These are phyloP conservation scores for Nycticryphes semicollaris DNA, from an alignment of 2,113 vertebrate genomes.

Conservation along the genomic window DNA sequence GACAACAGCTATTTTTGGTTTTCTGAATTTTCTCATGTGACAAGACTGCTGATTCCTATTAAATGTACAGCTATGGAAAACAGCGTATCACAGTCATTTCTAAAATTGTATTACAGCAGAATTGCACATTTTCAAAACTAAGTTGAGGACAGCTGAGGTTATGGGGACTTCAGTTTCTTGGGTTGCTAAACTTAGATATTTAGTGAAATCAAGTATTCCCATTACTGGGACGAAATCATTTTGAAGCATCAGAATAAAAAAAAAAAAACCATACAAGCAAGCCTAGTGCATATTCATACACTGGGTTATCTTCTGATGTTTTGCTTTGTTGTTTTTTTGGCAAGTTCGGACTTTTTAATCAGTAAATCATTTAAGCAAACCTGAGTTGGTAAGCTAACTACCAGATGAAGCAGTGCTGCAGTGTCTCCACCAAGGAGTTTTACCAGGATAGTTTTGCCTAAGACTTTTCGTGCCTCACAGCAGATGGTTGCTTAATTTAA, in stretches of 20 bases:
- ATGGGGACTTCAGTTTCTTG: background rate
- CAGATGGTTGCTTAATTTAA: background rate
- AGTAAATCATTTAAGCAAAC: background rate
- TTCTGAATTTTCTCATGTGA: background rate
- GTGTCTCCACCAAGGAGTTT: background rate
- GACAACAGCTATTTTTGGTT: background rate
- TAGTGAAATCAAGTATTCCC: background rate
- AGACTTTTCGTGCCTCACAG: background rate
- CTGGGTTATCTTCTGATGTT: background rate
- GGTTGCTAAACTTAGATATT: background rate
- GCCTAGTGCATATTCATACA: background rate
- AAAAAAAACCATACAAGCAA: background rate
- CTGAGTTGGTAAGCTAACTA: background rate
- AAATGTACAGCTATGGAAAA: background rate
- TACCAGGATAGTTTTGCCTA: background rate
- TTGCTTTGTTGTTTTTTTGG: background rate
- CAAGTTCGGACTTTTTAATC: background rate
- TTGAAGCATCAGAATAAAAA: background rate
- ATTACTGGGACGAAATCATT: background rate
- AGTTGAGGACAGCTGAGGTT: background rate
- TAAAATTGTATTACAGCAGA: background rate
- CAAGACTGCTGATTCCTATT: background rate
- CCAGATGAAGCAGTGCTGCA: background rate
- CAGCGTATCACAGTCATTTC: background rate
- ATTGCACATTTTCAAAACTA: background rate